Conservation (phyloP, 2,797 vertebrate species). For the Schizothorax lantsangensis region DNA sequence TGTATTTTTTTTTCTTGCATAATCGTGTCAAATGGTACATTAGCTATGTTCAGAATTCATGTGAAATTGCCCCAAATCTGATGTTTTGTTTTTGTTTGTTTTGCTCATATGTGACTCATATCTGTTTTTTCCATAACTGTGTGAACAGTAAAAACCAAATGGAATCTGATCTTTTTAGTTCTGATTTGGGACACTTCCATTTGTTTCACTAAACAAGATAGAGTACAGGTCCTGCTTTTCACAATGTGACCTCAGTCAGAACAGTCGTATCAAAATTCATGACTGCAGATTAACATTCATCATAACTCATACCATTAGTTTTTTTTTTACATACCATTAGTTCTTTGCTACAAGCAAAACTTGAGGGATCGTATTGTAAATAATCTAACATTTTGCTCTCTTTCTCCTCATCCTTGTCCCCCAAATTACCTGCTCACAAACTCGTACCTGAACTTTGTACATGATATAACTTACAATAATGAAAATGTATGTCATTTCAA, state of each 20-base stretch:
- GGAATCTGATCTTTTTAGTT: background rate
- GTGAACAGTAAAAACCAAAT: background rate
- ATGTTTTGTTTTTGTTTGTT: background rate
- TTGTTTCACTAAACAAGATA: background rate
- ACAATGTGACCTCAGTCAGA: background rate
- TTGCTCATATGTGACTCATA: background rate
- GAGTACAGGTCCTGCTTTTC: background rate
- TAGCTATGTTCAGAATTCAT: background rate
- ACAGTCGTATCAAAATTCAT: background rate
- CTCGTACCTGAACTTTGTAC: background rate
- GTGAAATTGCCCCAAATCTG: background rate
- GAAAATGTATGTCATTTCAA: background rate
- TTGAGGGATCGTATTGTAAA: background rate
- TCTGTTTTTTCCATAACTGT: background rate
- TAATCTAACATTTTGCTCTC: background rate
- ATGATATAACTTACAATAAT: background rate
- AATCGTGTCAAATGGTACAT: background rate
- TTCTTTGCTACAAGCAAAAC: slow-evolving; percentile 3
- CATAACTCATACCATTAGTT: background rate
- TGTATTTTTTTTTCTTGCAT: background rate
- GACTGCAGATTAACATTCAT: background rate
- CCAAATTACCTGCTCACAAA: background rate
- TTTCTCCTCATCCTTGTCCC: background rate
- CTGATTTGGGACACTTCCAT: background rate
- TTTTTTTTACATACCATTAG: background rate